Base-by-base conservation (phyloP, 2,113 vertebrate genomes). In the Leuciscus idus region DNA sequence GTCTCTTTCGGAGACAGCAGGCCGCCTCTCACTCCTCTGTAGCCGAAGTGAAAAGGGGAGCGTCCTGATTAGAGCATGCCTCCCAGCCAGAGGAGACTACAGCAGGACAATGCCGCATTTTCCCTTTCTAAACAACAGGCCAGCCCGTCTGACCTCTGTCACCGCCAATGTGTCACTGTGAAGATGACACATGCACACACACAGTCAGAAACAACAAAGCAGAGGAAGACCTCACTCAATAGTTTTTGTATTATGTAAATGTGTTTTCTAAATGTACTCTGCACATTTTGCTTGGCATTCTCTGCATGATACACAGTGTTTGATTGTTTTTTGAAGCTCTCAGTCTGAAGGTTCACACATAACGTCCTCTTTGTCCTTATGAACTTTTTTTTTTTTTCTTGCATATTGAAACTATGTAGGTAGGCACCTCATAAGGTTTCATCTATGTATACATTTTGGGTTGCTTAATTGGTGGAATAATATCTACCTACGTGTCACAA, bases 71-170 rank as follows among this genome's bases (percentile, higher is more conserved):
- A 93, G 91, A 89, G 89, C 84, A 87, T 86, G 86, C 89, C 87
- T 89, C 88, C 85, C 89, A 91, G 89, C 90, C 91, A 91, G 89
- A 91, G 89, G 88, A 90, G 89, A 88, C 93, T 92, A 90, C 80
- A 90, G 89, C 87, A 87, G 91, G 93, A 94, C 94, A 95, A 95
- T 94, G 92, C 89, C 75, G 68, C 85, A 87, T 90, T 93, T 89
- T 87, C 92, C 91, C 89, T 92, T 94, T 94, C 92, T 92, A 92
- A 94, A 94, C 92, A 94, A 92, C 92, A 93, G 93, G 92, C 93
- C 93, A 90, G 93, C 93, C 93, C 87, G 92, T 94, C 93, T 94
- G 94, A 95, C 95, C 95, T 94, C 94, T 95, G 94, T 95, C 95
- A 95, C 89, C 66, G 83, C 90, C 93, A 94, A 94, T 95, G 92